Evolutionary conservation across 2,888 invertebrate genomes (phyloP).

Genomic region (Cephus sareptanus): DNA sequence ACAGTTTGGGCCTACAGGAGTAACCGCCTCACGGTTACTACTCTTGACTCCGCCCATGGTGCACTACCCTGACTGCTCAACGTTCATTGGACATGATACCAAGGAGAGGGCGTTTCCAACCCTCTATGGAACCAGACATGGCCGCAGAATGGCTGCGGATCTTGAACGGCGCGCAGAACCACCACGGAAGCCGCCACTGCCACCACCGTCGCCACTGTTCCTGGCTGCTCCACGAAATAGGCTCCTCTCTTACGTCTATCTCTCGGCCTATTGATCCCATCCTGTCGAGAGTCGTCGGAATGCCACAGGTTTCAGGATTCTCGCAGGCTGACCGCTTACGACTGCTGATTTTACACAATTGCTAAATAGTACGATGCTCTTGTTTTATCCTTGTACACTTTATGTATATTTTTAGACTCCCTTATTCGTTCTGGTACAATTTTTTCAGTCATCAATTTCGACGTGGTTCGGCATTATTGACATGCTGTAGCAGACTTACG

Average conservation of each 20-base stretch:
- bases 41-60: constrained; percentile 9
- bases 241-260: background rate
- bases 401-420: background rate
- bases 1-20: constrained; percentile 38
- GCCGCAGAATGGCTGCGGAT: constrained; percentile 59
- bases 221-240: constrained; percentile 38
- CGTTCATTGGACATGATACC: constrained; percentile 39
- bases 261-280: constrained; percentile 17
- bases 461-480: background rate
- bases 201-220: constrained; percentile 43
- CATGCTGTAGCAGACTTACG: background rate
- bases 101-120: constrained; percentile 42
- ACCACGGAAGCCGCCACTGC: constrained; percentile 19
- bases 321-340: background rate
- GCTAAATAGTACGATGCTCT: background rate
- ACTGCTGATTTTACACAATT: background rate
- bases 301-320: constrained; percentile 49
- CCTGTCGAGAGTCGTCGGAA: constrained; percentile 25
- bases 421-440: background rate
- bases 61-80: constrained; percentile 4
- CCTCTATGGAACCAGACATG: constrained; percentile 39
- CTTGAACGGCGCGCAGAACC: constrained; percentile 12
- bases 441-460: background rate
- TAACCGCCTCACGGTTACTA: constrained; percentile 23
- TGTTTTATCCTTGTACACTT: background rate